These are phyloP conservation scores for Pagrus major DNA, from an alignment of 2,113 vertebrate species.

Conservation along the genomic window DNA sequence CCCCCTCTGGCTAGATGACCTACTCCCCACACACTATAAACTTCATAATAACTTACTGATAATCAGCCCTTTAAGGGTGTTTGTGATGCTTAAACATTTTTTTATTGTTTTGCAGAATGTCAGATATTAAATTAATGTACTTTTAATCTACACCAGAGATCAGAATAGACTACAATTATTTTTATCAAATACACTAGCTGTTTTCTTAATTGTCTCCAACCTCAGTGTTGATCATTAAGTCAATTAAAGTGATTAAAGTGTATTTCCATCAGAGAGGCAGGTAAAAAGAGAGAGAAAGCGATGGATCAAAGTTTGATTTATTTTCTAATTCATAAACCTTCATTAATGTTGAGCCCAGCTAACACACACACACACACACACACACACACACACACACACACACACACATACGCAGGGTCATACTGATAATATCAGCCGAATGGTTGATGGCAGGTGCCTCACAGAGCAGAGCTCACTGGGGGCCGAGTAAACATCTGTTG, in stretches of 20 bases:
- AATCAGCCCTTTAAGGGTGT: too few species aligned
- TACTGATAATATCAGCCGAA: conserved; percentile 35
- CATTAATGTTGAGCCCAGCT: conserved; percentile 37
- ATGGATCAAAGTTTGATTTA: not conserved
- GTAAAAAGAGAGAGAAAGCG: not conserved
- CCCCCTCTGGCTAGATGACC: too few species aligned
- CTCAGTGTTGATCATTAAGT: not conserved
- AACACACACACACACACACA: too few species aligned
- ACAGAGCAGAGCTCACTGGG: conserved; percentile 58
- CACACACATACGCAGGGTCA: conserved; percentile 5
- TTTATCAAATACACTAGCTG: not conserved
- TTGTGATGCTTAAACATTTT: too few species aligned
- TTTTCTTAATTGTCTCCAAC: too few species aligned
- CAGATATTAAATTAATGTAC: too few species aligned
- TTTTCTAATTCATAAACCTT: conserved; percentile 64
- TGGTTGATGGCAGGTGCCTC: conserved; percentile 66
- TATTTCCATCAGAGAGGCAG: too few species aligned
- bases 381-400: not conserved
- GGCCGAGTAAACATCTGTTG: conserved; percentile 68
- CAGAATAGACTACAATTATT: too few species aligned
- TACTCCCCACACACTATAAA: too few species aligned
- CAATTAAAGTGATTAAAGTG: not conserved
- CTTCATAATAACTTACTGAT: too few species aligned
- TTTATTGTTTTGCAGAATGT: too few species aligned
- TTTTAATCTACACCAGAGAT: too few species aligned